Evolutionary conservation across 2,113 vertebrate genomes (phyloP).

Genomic region (Microcebus griseorufus): DNA sequence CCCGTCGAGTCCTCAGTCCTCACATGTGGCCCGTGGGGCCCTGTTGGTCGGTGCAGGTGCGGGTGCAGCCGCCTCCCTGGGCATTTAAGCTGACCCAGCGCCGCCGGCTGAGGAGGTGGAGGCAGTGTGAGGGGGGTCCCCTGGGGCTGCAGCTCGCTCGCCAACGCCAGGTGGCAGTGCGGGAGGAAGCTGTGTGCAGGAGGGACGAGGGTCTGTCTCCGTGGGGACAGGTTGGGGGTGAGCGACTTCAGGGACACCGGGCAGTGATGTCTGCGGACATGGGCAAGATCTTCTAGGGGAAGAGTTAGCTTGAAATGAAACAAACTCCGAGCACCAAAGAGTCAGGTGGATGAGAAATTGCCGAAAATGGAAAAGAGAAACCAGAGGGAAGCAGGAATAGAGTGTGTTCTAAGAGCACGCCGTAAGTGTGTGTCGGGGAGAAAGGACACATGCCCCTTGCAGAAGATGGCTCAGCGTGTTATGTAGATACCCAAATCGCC

Average conservation of each 20-base stretch:
- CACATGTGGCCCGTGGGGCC: rapidly evolving
- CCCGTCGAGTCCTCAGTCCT: rapidly evolving
- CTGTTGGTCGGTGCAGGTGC: neutral
- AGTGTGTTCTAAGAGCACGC: neutral
- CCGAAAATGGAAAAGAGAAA: too few relatives aligned
- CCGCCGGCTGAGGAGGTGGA: rapidly evolving
- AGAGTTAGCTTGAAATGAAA: rapidly evolving
- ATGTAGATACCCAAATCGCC: neutral
- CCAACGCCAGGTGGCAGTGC: rapidly evolving
- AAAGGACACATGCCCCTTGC: neutral
- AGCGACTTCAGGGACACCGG: rapidly evolving
- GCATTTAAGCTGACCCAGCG: too few relatives aligned
- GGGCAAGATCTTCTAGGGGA: neutral
- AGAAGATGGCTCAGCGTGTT: neutral
- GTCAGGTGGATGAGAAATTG: rapidly evolving
- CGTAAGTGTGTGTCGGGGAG: neutral
- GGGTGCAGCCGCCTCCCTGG: too few relatives aligned
- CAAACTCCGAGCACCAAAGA: rapidly evolving
- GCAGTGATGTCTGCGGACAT: rapidly evolving
- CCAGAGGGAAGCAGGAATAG: rapidly evolving
- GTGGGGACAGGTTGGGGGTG: rapidly evolving
- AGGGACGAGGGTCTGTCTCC: too few relatives aligned
- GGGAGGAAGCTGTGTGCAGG: neutral
- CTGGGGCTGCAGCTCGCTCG: rapidly evolving
- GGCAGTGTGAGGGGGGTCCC: rapidly evolving